phyloP scores from a whole-genome alignment of 2,888 invertebrate genomes.

The Tipula helvola region DNA sequence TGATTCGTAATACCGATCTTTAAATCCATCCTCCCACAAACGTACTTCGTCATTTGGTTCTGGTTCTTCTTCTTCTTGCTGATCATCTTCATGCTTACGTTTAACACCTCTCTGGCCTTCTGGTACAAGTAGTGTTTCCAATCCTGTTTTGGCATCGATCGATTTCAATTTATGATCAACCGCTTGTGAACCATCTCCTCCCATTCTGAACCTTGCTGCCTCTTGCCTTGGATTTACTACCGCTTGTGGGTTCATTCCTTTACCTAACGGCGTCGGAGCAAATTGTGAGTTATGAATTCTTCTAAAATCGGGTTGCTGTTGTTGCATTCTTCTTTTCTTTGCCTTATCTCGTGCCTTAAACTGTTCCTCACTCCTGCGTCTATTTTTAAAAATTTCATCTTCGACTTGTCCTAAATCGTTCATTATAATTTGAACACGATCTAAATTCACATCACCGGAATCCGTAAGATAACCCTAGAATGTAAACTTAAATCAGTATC shows the following conservation, averaged over 20 bases:
- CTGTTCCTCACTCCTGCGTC: slow-evolving; percentile 74
- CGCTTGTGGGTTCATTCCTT: slow-evolving; percentile 37
- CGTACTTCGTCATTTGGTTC: slow-evolving; percentile 80
- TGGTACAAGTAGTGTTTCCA: slow-evolving; percentile 41
- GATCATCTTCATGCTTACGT: slow-evolving; percentile 37
- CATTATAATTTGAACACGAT: slow-evolving; percentile 91
- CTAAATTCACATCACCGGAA: slow-evolving; percentile 85
- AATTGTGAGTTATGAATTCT: slow-evolving; percentile 64
- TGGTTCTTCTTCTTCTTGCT: slow-evolving; percentile 49
- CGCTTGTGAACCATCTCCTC: slow-evolving; percentile 35
- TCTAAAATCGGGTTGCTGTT: slow-evolving; percentile 50
- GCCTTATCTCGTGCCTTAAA: slow-evolving; percentile 69
- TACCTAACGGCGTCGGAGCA: slow-evolving; percentile 55
- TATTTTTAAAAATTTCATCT: slow-evolving; percentile 91
- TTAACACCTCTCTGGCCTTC: slow-evolving; percentile 37
- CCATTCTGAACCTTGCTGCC: slow-evolving; percentile 50
- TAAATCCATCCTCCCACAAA: slow-evolving; percentile 94
- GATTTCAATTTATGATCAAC: neutral
- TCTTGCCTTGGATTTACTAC: slow-evolving; percentile 62
- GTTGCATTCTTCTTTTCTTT: slow-evolving; percentile 44
- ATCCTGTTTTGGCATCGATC: slow-evolving; percentile 22
- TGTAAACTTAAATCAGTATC: slow-evolving; percentile 11
- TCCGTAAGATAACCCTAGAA: slow-evolving; percentile 83
- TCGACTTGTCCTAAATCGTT: slow-evolving; percentile 85
- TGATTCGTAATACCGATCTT: slow-evolving; percentile 93